Evolutionary conservation across 1,140 invertebrate species (phyloP).

Genomic region (Anastatus disparis): DNA sequence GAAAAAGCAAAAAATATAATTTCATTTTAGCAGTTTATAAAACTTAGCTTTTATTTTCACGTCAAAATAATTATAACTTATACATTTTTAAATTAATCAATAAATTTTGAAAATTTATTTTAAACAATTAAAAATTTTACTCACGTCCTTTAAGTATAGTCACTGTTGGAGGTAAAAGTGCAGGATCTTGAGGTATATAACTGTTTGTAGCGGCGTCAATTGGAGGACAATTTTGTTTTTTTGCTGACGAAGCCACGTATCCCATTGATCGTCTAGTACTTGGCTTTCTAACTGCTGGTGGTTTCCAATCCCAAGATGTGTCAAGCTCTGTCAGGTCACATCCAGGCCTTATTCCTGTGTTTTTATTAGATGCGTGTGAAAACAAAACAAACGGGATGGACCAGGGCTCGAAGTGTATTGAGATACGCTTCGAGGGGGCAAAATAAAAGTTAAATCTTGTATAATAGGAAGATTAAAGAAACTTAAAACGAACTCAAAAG

Average conservation of each 20-base stretch:
- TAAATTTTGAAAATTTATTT: conserved; percentile 1
- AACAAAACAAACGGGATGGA: conserved; percentile 60
- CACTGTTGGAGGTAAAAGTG: conserved; percentile 70
- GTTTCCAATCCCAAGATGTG: conserved; percentile 64
- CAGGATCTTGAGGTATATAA: conserved; percentile 69
- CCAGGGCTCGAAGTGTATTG: conserved; percentile 42
- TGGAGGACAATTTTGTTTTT: conserved; percentile 62
- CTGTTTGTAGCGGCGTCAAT: conserved; percentile 69
- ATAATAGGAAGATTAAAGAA: conserved; percentile 32
- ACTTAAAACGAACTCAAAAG: conserved; percentile 38
- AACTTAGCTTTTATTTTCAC: no score
- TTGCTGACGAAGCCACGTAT: conserved; percentile 48
- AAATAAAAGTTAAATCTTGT: conserved; percentile 40
- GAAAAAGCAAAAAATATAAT: conserved; percentile 28
- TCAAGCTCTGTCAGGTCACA: conserved; percentile 87
- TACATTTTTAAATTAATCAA: no score
- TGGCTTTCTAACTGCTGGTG: conserved; percentile 54
- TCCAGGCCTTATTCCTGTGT: conserved; percentile 81
- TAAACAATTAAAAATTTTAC: conserved; percentile 36
- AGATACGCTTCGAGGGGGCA: conserved; percentile 29
- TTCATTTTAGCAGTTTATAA: no score
- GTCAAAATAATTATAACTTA: no score
- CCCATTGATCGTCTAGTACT: conserved; percentile 59
- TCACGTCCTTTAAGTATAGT: conserved; percentile 69
- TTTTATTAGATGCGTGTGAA: conserved; percentile 62